Evolutionary conservation across 2,113 vertebrate genomes (phyloP).

Genomic region (Pelecanoides urinatrix): DNA sequence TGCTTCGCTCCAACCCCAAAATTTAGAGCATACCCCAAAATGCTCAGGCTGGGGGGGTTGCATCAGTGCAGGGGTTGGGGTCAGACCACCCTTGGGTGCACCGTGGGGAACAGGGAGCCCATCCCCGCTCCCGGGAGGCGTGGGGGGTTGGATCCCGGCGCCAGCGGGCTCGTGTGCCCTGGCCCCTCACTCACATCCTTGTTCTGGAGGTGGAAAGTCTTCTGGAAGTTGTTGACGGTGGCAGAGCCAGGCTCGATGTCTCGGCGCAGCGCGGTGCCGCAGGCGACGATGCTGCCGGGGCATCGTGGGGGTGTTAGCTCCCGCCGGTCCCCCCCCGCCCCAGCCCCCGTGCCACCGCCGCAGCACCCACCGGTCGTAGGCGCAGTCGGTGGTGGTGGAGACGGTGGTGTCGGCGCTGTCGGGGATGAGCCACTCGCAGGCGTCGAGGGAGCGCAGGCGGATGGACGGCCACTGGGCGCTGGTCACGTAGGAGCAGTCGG

Average conservation of each 20-base stretch:
- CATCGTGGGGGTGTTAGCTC: rapidly evolving
- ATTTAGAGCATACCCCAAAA: neutral
- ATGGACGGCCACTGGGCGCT: neutral
- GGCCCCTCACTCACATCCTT: conserved; percentile 25
- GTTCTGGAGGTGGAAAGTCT: neutral
- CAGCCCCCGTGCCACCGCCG: rapidly evolving
- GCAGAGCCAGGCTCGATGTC: neutral
- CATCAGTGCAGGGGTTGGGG: rapidly evolving
- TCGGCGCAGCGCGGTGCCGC: neutral
- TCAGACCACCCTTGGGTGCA: neutral
- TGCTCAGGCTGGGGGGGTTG: neutral
- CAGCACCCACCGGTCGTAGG: conserved; percentile 20
- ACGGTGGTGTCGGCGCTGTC: conserved; percentile 18
- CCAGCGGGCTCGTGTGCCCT: rapidly evolving
- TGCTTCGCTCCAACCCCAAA: rapidly evolving
- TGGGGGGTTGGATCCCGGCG: neutral
- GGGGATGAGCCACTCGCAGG: neutral
- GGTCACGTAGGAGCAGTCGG: conserved; percentile 42
- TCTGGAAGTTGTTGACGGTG: neutral
- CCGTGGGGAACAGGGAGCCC: neutral
- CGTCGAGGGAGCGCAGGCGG: neutral
- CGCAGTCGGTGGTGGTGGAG: neutral
- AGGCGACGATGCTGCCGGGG: neutral
- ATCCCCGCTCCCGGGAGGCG: rapidly evolving
- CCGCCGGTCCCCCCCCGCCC: rapidly evolving